Percentiles rank a stretch among this genome's conserved stretches.
phyloP scores from a whole-genome alignment of 2,888 invertebrate genomes.

The Lagria hirta region DNA sequence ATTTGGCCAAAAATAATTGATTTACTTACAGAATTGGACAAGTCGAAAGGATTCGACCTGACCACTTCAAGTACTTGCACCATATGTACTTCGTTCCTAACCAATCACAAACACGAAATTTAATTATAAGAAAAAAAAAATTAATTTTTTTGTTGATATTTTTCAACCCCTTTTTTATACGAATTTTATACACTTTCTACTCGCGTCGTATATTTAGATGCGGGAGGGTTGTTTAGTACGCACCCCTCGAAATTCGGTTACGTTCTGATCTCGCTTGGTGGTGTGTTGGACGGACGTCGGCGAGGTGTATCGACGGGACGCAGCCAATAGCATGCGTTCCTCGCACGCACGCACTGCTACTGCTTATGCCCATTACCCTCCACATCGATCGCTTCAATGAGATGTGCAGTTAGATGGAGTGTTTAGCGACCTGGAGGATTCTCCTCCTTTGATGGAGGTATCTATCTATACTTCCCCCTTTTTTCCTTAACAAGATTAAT shows the following conservation, averaged over 20 bases:
- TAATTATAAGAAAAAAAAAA: background rate
- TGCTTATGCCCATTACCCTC: constrained; percentile 52
- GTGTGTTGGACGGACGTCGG: constrained; percentile 30
- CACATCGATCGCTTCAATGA: constrained; percentile 47
- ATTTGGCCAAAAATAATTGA: too few relatives aligned
- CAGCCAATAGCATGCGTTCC: constrained; percentile 51
- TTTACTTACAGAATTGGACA: constrained; percentile 75
- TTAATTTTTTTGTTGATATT: too few relatives aligned
- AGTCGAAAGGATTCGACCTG: constrained; percentile 77
- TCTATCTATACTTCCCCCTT: too few relatives aligned
- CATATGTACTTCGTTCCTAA: constrained; percentile 65
- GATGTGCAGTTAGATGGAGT: constrained; percentile 40
- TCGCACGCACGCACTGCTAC: constrained; percentile 54
- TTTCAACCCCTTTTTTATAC: too few relatives aligned
- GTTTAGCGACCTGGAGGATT: constrained; percentile 32
- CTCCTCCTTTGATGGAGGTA: too few relatives aligned
- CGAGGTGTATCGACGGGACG: constrained; percentile 43
- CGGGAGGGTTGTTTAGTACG: constrained; percentile 38
- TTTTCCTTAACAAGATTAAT: too few relatives aligned
- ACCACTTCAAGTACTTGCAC: constrained; percentile 80
- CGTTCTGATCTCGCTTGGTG: constrained; percentile 45
- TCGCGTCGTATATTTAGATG: too few relatives aligned
- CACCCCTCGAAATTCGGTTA: constrained; percentile 43
- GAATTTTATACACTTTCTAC: too few relatives aligned
- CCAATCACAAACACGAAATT: too few relatives aligned